phyloP scores from a whole-genome alignment of 2,888 invertebrate genomes.

The Craniophora ligustri region DNA sequence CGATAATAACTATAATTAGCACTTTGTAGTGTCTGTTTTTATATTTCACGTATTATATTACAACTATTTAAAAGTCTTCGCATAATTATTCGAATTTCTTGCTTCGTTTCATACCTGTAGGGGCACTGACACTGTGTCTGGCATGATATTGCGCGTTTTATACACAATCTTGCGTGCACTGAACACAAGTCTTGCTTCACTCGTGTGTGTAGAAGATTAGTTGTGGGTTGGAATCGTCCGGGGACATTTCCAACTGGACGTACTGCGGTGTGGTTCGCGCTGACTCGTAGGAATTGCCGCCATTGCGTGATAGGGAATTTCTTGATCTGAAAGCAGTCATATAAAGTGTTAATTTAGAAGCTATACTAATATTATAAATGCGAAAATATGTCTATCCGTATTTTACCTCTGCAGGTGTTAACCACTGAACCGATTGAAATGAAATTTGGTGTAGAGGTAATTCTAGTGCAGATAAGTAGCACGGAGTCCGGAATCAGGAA shows the following conservation, averaged over 20 bases:
- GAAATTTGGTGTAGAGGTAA: no score
- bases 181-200: constrained; percentile 56
- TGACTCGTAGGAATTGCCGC: constrained; percentile 79
- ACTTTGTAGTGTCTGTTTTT: constrained; percentile 23
- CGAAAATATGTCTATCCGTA: no score
- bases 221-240: constrained; percentile 91
- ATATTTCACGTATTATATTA: constrained; percentile 13
- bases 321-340: constrained; percentile 88
- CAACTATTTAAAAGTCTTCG: constrained; percentile 29
- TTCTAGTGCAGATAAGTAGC: no score
- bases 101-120: constrained; percentile 23
- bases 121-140: constrained; percentile 23
- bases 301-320: constrained; percentile 82
- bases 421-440: no score
- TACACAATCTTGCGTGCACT: constrained; percentile 20
- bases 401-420: no score
- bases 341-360: no score
- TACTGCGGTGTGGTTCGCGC: constrained; percentile 84
- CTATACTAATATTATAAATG: no score
- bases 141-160: constrained; percentile 23
- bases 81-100: constrained; percentile 34
- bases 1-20: constrained; percentile 27
- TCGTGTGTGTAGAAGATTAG: constrained; percentile 95
- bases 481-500: no score
- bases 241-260: constrained; percentile 83